Percentiles rank a stretch among this genome's conserved stretches.
These are phyloP conservation scores for Drepana falcataria DNA, from an alignment of 2,888 invertebrate species.

Conservation along the genomic window DNA sequence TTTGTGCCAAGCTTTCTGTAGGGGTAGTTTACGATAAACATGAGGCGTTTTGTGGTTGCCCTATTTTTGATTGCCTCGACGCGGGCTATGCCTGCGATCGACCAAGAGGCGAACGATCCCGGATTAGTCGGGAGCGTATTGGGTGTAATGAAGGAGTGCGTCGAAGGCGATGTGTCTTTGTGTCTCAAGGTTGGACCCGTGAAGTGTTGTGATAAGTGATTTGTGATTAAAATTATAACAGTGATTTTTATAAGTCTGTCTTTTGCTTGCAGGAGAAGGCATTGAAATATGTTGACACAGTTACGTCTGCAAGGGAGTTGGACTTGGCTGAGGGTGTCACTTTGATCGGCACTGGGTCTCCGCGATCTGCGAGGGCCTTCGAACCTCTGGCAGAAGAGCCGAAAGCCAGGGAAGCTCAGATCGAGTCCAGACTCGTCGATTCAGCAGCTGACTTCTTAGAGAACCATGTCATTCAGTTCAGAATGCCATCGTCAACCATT, in stretches of 20 bases:
- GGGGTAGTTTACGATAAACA: slow-evolving; percentile 60
- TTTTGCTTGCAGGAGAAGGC: slow-evolving; percentile 84
- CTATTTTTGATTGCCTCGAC: slow-evolving; percentile 73
- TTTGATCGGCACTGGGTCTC: slow-evolving; percentile 67
- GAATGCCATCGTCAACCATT: slow-evolving; percentile 85
- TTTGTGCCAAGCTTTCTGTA: slow-evolving; percentile 66
- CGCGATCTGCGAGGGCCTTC: slow-evolving; percentile 79
- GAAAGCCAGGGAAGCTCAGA: slow-evolving; percentile 84
- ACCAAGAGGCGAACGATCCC: slow-evolving; percentile 75
- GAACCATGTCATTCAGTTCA: slow-evolving; percentile 89
- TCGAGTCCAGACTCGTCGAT: slow-evolving; percentile 87
- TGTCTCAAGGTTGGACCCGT: slow-evolving; percentile 83
- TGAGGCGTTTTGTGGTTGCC: slow-evolving; percentile 68
- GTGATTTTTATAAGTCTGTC: slow-evolving; percentile 25
- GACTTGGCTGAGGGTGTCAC: slow-evolving; percentile 80
- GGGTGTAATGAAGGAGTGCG: slow-evolving; percentile 84
- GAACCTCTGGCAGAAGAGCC: slow-evolving; percentile 85
- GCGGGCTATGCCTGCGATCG: slow-evolving; percentile 67
- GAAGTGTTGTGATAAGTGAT: slow-evolving; percentile 31
- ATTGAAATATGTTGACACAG: slow-evolving; percentile 82
- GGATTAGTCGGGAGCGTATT: slow-evolving; percentile 71
- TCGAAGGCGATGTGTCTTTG: slow-evolving; percentile 82
- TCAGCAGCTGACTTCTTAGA: slow-evolving; percentile 87
- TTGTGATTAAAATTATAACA: slow-evolving; percentile 4
- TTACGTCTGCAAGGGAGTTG: slow-evolving; percentile 77